Conservation (phyloP, 2,797 vertebrate genomes). For the Atherinosoma microstoma region DNA sequence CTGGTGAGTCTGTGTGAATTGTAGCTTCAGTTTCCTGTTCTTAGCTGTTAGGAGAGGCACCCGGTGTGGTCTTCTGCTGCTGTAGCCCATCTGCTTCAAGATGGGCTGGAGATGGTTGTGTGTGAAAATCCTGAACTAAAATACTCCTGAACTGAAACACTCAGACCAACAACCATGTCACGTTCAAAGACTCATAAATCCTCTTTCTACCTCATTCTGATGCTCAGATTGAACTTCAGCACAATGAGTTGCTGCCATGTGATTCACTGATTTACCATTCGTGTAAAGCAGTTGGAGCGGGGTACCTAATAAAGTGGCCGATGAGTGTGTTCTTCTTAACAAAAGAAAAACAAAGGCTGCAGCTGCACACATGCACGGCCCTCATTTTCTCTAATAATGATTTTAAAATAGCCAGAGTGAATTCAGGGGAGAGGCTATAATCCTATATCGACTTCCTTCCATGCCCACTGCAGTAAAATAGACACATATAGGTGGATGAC, state of each 20-base stretch:
- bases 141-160: too few species aligned
- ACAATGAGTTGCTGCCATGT: not conserved
- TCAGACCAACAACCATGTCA: not conserved
- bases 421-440: slow-evolving; percentile 21
- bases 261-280: not conserved
- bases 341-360: not conserved
- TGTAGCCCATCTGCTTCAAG: too few species aligned
- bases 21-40: too few species aligned
- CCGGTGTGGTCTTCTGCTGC: too few species aligned
- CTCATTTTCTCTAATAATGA: not conserved
- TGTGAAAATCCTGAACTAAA: too few species aligned
- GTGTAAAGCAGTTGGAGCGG: not conserved
- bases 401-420: not conserved
- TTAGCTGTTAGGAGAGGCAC: too few species aligned
- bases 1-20: too few species aligned
- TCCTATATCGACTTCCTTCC: slow-evolving; percentile 29
- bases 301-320: not conserved
- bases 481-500: slow-evolving; percentile 24
- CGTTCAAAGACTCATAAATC: not conserved
- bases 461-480: slow-evolving; percentile 12
- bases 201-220: too few species aligned
- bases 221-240: not conserved
- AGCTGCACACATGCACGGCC: not conserved
- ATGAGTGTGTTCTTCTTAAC: not conserved
- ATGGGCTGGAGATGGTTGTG: too few species aligned